phyloP scores from a whole-genome alignment of 2,888 invertebrate genomes.

The Tigriopus californicus region DNA sequence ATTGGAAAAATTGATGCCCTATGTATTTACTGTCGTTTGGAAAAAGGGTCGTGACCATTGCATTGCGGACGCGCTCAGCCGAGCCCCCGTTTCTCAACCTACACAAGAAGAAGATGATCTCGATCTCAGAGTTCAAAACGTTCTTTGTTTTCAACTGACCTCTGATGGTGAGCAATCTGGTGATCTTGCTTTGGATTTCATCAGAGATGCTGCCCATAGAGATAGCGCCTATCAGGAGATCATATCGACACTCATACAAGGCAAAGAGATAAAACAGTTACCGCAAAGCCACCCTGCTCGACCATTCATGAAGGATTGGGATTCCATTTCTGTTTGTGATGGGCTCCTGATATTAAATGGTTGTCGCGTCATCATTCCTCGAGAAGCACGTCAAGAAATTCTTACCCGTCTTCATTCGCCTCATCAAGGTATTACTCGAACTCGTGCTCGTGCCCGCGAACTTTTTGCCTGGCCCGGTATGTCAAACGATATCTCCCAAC shows the following conservation, averaged over 20 bases:
- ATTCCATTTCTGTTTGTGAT: not conserved
- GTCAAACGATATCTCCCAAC: too few relatives aligned
- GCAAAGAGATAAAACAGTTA: not conserved
- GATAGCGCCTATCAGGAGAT: not conserved
- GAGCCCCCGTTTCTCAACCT: constrained; percentile 1
- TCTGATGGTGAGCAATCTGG: not conserved
- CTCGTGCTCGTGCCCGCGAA: not conserved
- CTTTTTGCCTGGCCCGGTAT: not conserved
- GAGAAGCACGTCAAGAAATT: not conserved
- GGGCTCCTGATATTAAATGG: not conserved
- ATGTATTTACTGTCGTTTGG: not conserved
- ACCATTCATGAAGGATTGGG: not conserved
- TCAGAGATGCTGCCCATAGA: not conserved
- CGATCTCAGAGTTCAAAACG: too few relatives aligned
- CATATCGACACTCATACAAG: not conserved
- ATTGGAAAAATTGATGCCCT: not conserved
- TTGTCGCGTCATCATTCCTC: not conserved
- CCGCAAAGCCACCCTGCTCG: not conserved
- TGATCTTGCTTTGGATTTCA: not conserved
- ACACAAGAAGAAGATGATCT: not conserved
- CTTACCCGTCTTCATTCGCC: not conserved
- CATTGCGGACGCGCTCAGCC: constrained; percentile 9
- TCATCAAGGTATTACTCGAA: not conserved
- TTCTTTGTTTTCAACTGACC: too few relatives aligned
- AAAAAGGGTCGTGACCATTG: not conserved